A percentile compares a stretch with the other conserved stretches of the same genome.
These are phyloP conservation scores for Caenorhabditis sinica DNA, from an alignment of 2,888 invertebrate genomes.

Conservation along the genomic window DNA sequence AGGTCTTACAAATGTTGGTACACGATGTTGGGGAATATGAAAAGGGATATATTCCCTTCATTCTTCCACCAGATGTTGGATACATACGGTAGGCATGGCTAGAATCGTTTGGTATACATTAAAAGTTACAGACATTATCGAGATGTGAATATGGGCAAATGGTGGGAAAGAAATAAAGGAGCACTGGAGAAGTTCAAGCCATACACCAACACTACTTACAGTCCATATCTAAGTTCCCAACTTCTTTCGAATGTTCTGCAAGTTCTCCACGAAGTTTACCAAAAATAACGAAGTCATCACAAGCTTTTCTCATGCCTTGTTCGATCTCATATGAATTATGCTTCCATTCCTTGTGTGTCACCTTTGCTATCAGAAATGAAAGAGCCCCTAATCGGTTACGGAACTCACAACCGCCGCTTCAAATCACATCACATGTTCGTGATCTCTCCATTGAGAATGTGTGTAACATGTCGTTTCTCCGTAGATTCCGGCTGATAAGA, in stretches of 20 bases:
- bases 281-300: not conserved
- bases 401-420: slow-evolving; percentile 31
- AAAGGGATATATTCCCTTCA: slow-evolving; percentile 20
- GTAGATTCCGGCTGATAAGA: slow-evolving; percentile 60
- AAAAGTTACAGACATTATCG: slow-evolving; percentile 51
- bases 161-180: slow-evolving; percentile 37
- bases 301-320: not conserved
- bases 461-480: slow-evolving; percentile 44
- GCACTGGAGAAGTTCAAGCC: slow-evolving; percentile 21
- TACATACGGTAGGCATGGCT: slow-evolving; percentile 34
- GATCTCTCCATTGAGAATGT: slow-evolving; percentile 46
- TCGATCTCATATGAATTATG: not conserved
- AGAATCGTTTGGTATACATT: not conserved
- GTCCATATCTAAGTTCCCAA: slow-evolving; percentile 4
- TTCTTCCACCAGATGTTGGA: slow-evolving; percentile 43
- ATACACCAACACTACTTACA: slow-evolving; percentile 50
- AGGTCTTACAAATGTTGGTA: slow-evolving; percentile 52
- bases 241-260: slow-evolving; percentile 37
- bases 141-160: slow-evolving; percentile 46
- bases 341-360: not conserved
- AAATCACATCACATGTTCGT: slow-evolving; percentile 44
- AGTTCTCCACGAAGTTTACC: slow-evolving; percentile 38
- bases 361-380: not conserved
- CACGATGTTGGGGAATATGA: slow-evolving; percentile 57
- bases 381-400: not conserved